phyloP scores from a whole-genome alignment of 2,888 invertebrate species.

The Busseola fusca region DNA sequence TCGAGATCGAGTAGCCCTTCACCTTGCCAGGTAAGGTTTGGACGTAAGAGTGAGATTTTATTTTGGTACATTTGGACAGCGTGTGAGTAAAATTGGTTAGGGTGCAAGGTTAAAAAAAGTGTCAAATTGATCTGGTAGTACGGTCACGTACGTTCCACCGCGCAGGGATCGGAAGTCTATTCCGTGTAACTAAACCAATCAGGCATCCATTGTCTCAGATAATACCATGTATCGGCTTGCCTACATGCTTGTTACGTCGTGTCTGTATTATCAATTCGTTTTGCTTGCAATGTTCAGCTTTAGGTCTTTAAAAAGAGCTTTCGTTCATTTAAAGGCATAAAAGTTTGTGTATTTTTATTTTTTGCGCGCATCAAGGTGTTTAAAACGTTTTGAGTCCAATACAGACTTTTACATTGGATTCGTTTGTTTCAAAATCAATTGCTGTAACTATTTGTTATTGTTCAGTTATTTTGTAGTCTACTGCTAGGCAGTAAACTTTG shows the following conservation, averaged over 20 bases:
- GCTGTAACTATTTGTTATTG: conserved; percentile 2
- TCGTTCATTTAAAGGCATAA: conserved; percentile 14
- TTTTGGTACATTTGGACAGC: conserved; percentile 27
- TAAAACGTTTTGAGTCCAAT: conserved; percentile 7
- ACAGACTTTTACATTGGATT: conserved; percentile 1
- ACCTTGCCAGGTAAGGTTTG: background rate
- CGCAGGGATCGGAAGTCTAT: conserved; percentile 78
- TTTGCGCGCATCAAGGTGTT: conserved; percentile 1
- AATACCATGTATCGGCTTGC: conserved; percentile 72
- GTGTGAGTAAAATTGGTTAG: conserved; percentile 42
- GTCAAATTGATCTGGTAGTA: conserved; percentile 77
- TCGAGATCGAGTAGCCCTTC: background rate
- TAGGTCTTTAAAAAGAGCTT: conserved; percentile 38
- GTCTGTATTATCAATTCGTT: conserved; percentile 59
- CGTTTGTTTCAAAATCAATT: conserved; percentile 15
- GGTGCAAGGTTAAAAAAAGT: conserved; percentile 72
- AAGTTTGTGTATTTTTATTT: conserved; percentile 30
- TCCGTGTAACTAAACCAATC: conserved; percentile 86
- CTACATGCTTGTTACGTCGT: conserved; percentile 62
- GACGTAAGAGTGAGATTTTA: conserved; percentile 37
- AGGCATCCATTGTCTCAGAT: conserved; percentile 81
- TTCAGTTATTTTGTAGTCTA: conserved; percentile 23
- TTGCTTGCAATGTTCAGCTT: conserved; percentile 41
- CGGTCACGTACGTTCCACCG: conserved; percentile 77
- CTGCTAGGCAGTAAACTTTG: conserved; percentile 34